phyloP scores from a whole-genome alignment of 2,113 vertebrate genomes.

The Elachura formosa region DNA sequence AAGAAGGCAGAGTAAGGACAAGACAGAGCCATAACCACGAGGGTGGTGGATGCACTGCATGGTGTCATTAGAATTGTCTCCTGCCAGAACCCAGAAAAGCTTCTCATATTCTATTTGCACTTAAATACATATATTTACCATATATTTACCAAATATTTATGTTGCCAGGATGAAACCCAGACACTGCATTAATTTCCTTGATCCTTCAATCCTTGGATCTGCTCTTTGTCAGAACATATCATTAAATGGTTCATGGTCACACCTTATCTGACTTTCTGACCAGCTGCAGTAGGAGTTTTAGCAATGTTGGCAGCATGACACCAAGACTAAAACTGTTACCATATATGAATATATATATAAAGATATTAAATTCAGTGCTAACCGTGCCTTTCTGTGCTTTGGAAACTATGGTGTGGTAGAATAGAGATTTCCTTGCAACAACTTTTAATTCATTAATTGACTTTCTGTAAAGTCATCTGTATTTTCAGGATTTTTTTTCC shows the following conservation, averaged over 20 bases:
- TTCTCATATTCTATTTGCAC: not conserved
- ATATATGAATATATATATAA: not conserved
- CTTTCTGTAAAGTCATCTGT: not conserved
- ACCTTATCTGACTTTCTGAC: not conserved
- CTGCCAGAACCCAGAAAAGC: not conserved
- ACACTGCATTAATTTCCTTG: not conserved
- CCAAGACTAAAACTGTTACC: not conserved
- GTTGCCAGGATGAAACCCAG: not conserved
- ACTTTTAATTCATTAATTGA: conserved; percentile 8
- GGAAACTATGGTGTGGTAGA: not conserved
- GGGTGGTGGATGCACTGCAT: too few relatives aligned
- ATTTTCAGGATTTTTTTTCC: not conserved
- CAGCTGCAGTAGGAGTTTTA: not conserved
- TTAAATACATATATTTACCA: not conserved
- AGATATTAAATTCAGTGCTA: conserved; percentile 12
- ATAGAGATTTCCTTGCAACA: not conserved
- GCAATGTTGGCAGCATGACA: not conserved
- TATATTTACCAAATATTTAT: not conserved
- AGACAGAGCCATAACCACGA: not conserved
- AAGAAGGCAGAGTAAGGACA: not conserved
- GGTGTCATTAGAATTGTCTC: not conserved
- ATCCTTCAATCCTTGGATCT: not conserved
- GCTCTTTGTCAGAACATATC: not conserved
- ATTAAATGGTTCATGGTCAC: not conserved
- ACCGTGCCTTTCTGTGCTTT: not conserved